phyloP scores from a whole-genome alignment of 2,797 vertebrate species.

The Brotula barbata region DNA sequence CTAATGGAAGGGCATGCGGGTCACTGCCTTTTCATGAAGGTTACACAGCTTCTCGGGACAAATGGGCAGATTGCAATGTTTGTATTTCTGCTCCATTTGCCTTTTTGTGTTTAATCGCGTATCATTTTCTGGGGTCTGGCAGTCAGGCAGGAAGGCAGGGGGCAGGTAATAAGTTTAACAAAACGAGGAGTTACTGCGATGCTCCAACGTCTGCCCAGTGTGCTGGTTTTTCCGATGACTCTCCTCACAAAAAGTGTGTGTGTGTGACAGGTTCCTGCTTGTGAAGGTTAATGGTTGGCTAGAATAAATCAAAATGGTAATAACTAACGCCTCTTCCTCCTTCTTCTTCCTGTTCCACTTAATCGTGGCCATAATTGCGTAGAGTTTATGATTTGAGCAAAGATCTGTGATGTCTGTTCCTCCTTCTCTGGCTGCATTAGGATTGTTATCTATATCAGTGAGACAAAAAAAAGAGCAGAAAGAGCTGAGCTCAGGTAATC shows the following conservation, averaged over 20 bases:
- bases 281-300: constrained; percentile 5
- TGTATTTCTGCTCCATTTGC: constrained; percentile 78
- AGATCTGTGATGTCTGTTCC: background rate
- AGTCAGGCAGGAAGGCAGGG: constrained; percentile 34
- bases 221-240: constrained; percentile 5
- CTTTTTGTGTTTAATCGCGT: constrained; percentile 61
- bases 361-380: background rate
- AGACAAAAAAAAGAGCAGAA: background rate
- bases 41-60: constrained; percentile 42
- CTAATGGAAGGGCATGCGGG: constrained; percentile 43
- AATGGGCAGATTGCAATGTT: constrained; percentile 71
- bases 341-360: background rate
- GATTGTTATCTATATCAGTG: background rate
- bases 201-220: constrained; percentile 13
- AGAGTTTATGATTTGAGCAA: background rate
- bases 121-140: constrained; percentile 51
- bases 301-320: constrained; percentile 5
- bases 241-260: constrained; percentile 1
- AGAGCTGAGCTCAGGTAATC: background rate
- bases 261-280: constrained; percentile 6
- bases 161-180: constrained; percentile 42
- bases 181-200: constrained; percentile 26
- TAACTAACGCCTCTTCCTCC: background rate
- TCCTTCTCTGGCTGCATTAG: background rate
- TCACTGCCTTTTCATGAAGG: constrained; percentile 42